Evolutionary conservation across 2,888 invertebrate genomes (phyloP).

Genomic region (Macaria liturata): DNA sequence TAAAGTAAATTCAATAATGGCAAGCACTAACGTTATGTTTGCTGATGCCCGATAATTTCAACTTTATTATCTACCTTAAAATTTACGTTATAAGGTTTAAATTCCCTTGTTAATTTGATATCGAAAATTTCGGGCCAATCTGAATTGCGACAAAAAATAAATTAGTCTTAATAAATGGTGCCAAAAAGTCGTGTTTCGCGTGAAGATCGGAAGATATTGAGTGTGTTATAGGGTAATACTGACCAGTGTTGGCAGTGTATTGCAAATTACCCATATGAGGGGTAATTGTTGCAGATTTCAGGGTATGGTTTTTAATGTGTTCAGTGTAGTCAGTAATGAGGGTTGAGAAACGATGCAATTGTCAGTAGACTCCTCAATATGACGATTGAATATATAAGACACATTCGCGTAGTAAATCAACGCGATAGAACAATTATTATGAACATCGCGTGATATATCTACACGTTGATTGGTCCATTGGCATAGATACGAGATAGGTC

Average conservation of each 20-base stretch:
- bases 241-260: slow-evolving; percentile 67
- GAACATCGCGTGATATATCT: too few species aligned
- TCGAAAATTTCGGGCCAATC: slow-evolving; percentile 37
- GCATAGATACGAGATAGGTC: too few species aligned
- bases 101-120: slow-evolving; percentile 36
- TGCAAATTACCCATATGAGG: slow-evolving; percentile 73
- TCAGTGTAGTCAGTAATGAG: slow-evolving; percentile 59
- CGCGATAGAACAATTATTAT: too few species aligned
- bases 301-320: slow-evolving; percentile 59
- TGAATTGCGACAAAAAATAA: slow-evolving; percentile 13
- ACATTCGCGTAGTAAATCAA: too few species aligned
- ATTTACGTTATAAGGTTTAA: slow-evolving; percentile 35
- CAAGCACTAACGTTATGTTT: slow-evolving; percentile 74
- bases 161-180: slow-evolving; percentile 30
- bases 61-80: slow-evolving; percentile 44
- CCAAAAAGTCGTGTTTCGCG: slow-evolving; percentile 26
- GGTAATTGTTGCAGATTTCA: slow-evolving; percentile 72
- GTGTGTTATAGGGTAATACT: slow-evolving; percentile 54
- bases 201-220: slow-evolving; percentile 27
- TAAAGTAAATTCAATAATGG: slow-evolving; percentile 83
- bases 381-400: too few species aligned
- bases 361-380: too few species aligned
- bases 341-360: not conserved
- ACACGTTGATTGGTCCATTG: too few species aligned
- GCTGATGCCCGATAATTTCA: slow-evolving; percentile 50